Evolutionary conservation across 1,140 invertebrate genomes (phyloP).

Genomic region (Pantala flavescens): DNA sequence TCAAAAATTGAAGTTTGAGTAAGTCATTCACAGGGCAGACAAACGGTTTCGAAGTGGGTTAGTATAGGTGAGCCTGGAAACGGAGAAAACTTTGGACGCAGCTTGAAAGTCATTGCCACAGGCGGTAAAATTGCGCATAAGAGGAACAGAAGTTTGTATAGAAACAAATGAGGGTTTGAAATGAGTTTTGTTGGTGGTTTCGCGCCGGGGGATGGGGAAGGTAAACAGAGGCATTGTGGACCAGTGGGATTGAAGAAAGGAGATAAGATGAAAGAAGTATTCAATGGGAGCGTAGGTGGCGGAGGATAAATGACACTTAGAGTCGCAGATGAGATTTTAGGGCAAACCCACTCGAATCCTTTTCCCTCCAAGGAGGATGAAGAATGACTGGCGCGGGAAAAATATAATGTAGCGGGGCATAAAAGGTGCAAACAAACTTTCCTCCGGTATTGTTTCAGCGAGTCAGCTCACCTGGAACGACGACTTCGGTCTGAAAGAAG

Average conservation of each 20-base stretch:
- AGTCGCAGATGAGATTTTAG: not conserved
- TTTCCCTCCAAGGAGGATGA: not conserved
- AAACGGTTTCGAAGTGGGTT: constrained; percentile 4
- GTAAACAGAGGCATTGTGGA: constrained; percentile 1
- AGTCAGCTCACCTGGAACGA: too few species aligned
- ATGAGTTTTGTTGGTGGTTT: not conserved
- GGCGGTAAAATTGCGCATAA: constrained; percentile 8
- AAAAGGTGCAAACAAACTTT: not conserved
- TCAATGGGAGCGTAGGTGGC: not conserved
- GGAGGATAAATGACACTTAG: not conserved
- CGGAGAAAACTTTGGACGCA: not conserved
- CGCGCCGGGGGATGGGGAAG: not conserved
- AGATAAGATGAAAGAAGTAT: not conserved
- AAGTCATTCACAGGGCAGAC: not conserved
- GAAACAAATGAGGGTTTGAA: constrained; percentile 1
- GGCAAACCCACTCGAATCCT: not conserved
- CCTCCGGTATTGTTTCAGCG: not conserved
- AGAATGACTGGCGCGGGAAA: not conserved
- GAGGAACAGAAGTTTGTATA: constrained; percentile 6
- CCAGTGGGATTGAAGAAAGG: not conserved
- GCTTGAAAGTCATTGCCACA: not conserved
- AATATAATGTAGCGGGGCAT: not conserved
- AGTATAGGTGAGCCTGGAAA: not conserved
- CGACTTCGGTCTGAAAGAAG: too few species aligned
- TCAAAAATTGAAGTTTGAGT: not conserved